Conservation (phyloP, 2,113 vertebrate species). For the Thamnophis sirtalis region DNA sequence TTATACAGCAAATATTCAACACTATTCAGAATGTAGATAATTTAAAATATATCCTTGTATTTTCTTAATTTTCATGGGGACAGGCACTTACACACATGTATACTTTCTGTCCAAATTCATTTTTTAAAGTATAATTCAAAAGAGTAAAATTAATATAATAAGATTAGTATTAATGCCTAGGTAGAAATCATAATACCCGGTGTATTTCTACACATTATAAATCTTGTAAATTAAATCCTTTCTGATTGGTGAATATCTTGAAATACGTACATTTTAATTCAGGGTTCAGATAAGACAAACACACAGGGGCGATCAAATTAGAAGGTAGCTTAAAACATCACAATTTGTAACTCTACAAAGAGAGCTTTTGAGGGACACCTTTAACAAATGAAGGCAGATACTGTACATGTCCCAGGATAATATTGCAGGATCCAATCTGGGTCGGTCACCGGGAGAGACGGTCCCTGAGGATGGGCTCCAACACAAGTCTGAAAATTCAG, state of each 20-base stretch:
- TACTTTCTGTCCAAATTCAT: not conserved
- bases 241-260: not conserved
- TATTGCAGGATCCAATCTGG: not conserved
- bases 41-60: not conserved
- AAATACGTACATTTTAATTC: not conserved
- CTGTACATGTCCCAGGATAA: not conserved
- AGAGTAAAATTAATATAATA: not conserved
- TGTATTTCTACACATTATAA: not conserved
- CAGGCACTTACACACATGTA: not conserved
- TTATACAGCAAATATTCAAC: not conserved
- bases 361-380: not conserved
- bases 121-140: not conserved
- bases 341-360: constrained; percentile 9
- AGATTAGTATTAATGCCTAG: not conserved
- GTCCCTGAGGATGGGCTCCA: not conserved
- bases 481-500: not conserved
- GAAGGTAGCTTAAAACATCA: constrained; percentile 7
- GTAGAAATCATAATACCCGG: not conserved
- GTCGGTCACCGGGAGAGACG: not conserved
- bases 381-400: not conserved
- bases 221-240: not conserved
- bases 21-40: not conserved
- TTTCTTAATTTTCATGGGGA: not conserved
- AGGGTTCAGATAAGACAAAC: not conserved
- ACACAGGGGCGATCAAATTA: not conserved